phyloP scores from a whole-genome alignment of 2,888 invertebrate species.

The Hydraecia micacea region DNA sequence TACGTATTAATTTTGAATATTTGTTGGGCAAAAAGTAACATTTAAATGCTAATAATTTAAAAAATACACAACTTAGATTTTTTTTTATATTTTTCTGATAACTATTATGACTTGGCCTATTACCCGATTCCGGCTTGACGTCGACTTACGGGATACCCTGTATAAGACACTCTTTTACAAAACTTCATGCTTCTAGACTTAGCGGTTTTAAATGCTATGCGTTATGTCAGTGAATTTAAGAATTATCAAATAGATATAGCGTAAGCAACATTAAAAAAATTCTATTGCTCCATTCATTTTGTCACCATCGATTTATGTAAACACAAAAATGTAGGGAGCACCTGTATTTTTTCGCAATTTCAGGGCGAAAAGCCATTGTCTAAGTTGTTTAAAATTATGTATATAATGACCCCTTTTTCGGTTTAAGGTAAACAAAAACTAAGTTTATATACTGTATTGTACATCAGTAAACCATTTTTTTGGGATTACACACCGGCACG shows the following conservation, averaged over 20 bases:
- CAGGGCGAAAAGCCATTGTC: not conserved
- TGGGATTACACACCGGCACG: not conserved
- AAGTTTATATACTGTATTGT: too few relatives aligned
- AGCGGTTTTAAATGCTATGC: not conserved
- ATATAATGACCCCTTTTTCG: not conserved
- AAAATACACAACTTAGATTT: too few relatives aligned
- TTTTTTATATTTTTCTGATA: too few relatives aligned
- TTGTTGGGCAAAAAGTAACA: too few relatives aligned
- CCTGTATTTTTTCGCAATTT: not conserved
- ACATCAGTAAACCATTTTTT: not conserved
- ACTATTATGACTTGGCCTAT: too few relatives aligned
- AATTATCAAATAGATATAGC: not conserved
- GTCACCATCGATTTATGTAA: not conserved
- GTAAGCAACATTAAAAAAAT: not conserved
- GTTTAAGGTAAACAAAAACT: not conserved
- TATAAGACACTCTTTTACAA: not conserved
- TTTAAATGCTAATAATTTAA: too few relatives aligned
- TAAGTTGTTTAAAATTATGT: not conserved
- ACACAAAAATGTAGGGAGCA: not conserved
- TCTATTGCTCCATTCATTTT: not conserved
- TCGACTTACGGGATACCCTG: too few relatives aligned
- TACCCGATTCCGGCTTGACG: too few relatives aligned
- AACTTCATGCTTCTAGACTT: not conserved
- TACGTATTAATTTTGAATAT: too few relatives aligned
- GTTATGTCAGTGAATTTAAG: not conserved